Conservation (phyloP, 1,140 invertebrate species). For the Periplaneta americana region DNA sequence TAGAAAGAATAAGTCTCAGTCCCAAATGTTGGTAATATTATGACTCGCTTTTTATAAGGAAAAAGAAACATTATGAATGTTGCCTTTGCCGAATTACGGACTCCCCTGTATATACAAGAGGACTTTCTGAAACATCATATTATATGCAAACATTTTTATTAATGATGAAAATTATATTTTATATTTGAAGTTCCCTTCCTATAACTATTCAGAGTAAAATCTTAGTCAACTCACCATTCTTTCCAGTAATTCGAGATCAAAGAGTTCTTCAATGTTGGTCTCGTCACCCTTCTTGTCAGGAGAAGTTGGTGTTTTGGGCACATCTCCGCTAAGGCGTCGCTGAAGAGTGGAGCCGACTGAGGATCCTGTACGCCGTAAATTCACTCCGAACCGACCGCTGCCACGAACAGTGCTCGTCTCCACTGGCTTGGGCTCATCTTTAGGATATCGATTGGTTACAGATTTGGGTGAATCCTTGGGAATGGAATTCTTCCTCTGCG, state of each 20-base stretch:
- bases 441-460: background rate
- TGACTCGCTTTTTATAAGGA: too few relatives aligned
- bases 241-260: constrained; percentile 59
- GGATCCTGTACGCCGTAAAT: constrained; percentile 45
- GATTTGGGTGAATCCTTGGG: background rate
- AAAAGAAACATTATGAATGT: too few relatives aligned
- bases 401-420: background rate
- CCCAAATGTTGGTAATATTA: too few relatives aligned
- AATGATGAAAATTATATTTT: too few relatives aligned
- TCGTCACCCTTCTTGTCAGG: constrained; percentile 5
- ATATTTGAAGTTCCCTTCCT: too few relatives aligned
- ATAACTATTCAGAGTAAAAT: too few relatives aligned
- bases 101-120: too few relatives aligned
- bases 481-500: background rate
- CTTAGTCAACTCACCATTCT: constrained; percentile 49
- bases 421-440: background rate
- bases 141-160: too few relatives aligned
- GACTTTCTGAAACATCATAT: too few relatives aligned
- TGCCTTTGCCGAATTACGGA: too few relatives aligned
- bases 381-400: constrained; percentile 56
- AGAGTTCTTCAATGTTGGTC: constrained; percentile 60
- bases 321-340: background rate
- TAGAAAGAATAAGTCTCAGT: too few relatives aligned
- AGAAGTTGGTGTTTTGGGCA: background rate
- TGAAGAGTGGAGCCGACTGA: constrained; percentile 22